phyloP scores from a whole-genome alignment of 92 coral and sea anemone species.

The Muricea muricata region DNA sequence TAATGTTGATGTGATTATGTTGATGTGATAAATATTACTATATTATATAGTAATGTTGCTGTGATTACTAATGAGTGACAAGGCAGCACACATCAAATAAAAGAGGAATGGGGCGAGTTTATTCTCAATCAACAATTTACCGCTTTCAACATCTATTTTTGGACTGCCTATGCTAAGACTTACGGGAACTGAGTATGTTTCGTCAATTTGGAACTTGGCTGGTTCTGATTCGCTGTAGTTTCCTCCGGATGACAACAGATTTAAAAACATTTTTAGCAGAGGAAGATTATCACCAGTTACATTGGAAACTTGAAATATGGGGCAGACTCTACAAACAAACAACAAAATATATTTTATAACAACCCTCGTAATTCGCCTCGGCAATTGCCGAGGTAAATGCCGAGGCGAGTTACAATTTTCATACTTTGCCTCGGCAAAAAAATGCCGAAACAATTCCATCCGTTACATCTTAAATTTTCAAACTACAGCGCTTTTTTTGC shows the following conservation, averaged over 20 bases:
- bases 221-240: constrained; percentile 88
- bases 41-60: background rate
- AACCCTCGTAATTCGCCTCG: too few relatives aligned
- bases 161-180: constrained; percentile 41
- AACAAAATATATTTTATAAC: too few relatives aligned
- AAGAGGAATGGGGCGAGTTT: background rate
- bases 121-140: background rate
- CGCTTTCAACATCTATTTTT: background rate
- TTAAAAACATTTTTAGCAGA: constrained; percentile 89
- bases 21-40: too few relatives aligned
- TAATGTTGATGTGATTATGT: too few relatives aligned
- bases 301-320: constrained; percentile 96
- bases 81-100: background rate
- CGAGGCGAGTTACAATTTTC: too few relatives aligned
- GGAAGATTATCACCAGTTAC: constrained; percentile 96
- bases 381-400: too few relatives aligned
- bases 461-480: too few relatives aligned
- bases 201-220: constrained; percentile 94
- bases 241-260: constrained; percentile 82
- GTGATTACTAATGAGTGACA: background rate
- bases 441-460: too few relatives aligned
- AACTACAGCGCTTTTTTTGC: too few relatives aligned
- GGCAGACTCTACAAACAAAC: constrained; percentile 80
- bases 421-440: too few relatives aligned
- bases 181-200: constrained; percentile 97